Percentiles rank a stretch among this genome's conserved stretches.
These are phyloP conservation scores for Planiliza haematocheilus DNA, from an alignment of 2,113 vertebrate species.

Conservation along the genomic window DNA sequence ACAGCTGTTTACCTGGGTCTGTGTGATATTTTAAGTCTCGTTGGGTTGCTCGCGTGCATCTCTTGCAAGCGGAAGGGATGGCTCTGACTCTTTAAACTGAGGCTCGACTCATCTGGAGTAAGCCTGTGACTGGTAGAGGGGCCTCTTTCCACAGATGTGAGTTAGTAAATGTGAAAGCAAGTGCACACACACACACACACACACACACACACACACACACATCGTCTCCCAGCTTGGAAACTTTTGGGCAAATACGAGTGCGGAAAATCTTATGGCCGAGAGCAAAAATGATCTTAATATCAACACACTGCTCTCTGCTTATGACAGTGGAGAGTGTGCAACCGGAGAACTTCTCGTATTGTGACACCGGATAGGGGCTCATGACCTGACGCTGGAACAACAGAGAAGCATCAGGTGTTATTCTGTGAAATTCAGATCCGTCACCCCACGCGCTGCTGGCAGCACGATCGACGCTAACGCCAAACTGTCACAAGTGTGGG, in stretches of 20 bases:
- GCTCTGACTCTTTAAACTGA: conserved; percentile 32
- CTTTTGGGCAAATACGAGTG: conserved; percentile 41
- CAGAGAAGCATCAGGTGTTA: conserved; percentile 65
- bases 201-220: too few relatives aligned
- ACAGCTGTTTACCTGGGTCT: conserved; percentile 59
- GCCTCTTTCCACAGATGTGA: conserved; percentile 45
- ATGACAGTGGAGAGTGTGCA: not conserved
- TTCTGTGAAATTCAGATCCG: conserved; percentile 55
- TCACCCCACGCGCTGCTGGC: conserved; percentile 45
- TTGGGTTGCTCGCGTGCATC: conserved; percentile 22
- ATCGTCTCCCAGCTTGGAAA: conserved; percentile 42
- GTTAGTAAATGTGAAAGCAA: conserved; percentile 60
- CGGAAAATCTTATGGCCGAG: conserved; percentile 40
- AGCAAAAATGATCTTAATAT: conserved; percentile 25
- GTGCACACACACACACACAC: conserved; percentile 40
- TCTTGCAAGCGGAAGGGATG: conserved; percentile 10
- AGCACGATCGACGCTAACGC: conserved; percentile 27
- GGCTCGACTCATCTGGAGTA: conserved; percentile 21
- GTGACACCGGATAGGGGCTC: conserved; percentile 9
- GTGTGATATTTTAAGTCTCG: conserved; percentile 43
- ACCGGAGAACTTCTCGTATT: conserved; percentile 21
- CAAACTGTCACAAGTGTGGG: conserved; percentile 48
- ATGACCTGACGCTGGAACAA: conserved; percentile 33
- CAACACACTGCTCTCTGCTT: not conserved
- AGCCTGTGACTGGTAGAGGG: conserved; percentile 23